Conservation (phyloP, 2,797 vertebrate species). For the Pachyuromys duprasi region DNA sequence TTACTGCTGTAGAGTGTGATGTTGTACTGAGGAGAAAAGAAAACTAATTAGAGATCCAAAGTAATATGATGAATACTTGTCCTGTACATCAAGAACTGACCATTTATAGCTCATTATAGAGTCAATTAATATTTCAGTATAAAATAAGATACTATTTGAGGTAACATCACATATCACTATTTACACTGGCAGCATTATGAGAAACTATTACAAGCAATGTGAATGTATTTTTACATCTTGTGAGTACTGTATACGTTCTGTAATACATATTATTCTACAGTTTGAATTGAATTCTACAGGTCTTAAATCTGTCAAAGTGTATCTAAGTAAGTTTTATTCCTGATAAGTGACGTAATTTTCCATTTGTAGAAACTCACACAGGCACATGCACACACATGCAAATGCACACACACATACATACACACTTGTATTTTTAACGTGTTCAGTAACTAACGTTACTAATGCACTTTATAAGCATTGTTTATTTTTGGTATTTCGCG, state of each 20-base stretch:
- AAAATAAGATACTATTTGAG: slow-evolving; percentile 38
- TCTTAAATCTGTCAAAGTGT: neutral
- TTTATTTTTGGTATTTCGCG: neutral
- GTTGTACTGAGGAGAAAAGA: neutral
- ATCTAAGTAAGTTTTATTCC: neutral
- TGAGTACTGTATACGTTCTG: neutral
- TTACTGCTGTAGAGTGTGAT: neutral
- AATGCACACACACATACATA: neutral
- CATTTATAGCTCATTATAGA: neutral
- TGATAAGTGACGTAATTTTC: neutral
- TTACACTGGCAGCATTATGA: neutral
- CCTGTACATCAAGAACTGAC: neutral
- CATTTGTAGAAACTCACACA: neutral
- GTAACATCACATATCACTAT: neutral
- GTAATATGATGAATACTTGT: neutral
- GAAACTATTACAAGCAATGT: neutral
- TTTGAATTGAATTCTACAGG: neutral
- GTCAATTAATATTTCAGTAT: slow-evolving; percentile 13
- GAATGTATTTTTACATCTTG: neutral
- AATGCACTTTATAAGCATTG: neutral
- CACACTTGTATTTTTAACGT: neutral
- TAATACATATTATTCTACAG: neutral
- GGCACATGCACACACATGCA: no score
- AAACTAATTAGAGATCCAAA: neutral
- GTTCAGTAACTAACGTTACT: neutral